Conservation (phyloP, 1,140 invertebrate species). For the Contarinia nasturtii region DNA sequence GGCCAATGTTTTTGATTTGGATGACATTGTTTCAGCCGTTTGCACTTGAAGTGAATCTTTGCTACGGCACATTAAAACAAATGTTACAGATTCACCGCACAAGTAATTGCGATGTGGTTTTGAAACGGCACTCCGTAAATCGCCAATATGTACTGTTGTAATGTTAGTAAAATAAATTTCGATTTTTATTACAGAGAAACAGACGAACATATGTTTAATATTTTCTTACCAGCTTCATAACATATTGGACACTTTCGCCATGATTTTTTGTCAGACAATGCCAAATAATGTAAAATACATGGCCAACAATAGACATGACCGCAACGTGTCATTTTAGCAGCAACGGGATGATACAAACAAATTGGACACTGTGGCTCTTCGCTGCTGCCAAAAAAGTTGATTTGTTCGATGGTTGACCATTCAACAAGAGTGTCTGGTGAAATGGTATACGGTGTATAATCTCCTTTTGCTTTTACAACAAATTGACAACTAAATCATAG, state of each 20-base stretch:
- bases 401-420: slow-evolving; percentile 82
- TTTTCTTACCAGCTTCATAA: slow-evolving; percentile 51
- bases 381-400: slow-evolving; percentile 42
- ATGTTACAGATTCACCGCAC: slow-evolving; percentile 50
- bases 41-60: slow-evolving; percentile 57
- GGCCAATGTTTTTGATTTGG: not conserved
- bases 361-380: slow-evolving; percentile 75
- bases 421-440: slow-evolving; percentile 80
- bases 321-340: slow-evolving; percentile 82
- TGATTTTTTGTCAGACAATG: slow-evolving; percentile 52
- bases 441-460: slow-evolving; percentile 53
- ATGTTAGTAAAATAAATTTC: too few relatives aligned
- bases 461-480: slow-evolving; percentile 47
- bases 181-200: too few relatives aligned
- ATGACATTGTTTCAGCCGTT: slow-evolving; percentile 26
- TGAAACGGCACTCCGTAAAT: slow-evolving; percentile 32
- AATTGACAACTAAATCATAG: slow-evolving; percentile 73
- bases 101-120: slow-evolving; percentile 36
- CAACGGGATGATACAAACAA: slow-evolving; percentile 63
- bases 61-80: slow-evolving; percentile 73
- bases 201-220: too few relatives aligned
- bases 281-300: slow-evolving; percentile 83
- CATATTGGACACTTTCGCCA: slow-evolving; percentile 76
- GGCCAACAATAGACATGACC: slow-evolving; percentile 94
- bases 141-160: slow-evolving; percentile 5